A percentile compares a stretch with the other conserved stretches of the same genome.
These are phyloP conservation scores for Gambusia yucatana DNA, from an alignment of 2,797 vertebrate genomes.

Conservation along the genomic window DNA sequence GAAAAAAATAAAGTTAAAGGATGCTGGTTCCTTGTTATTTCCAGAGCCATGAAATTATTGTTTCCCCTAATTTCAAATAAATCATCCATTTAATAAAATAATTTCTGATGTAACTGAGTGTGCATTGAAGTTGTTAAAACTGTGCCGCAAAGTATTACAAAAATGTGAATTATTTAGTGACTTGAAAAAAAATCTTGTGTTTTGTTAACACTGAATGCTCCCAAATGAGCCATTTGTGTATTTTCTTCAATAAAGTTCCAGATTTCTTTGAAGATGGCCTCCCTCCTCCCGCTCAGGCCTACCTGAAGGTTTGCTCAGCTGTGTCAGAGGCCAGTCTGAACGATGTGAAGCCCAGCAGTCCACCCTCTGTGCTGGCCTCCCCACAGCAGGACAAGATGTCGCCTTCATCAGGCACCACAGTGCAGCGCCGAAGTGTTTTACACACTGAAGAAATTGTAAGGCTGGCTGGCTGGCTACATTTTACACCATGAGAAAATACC, in stretches of 20 bases:
- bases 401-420: conserved; percentile 70
- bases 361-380: conserved; percentile 45
- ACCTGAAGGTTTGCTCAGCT: conserved; percentile 81
- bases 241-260: conserved; percentile 51
- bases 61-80: not conserved
- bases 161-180: not conserved
- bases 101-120: not conserved
- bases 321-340: conserved; percentile 74
- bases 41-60: not conserved
- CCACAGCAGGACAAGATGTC: conserved; percentile 49
- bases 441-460: conserved; percentile 83
- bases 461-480: not conserved
- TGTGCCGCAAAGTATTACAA: not conserved
- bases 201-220: not conserved
- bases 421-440: conserved; percentile 80
- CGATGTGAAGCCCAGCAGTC: conserved; percentile 60
- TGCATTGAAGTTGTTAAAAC: not conserved
- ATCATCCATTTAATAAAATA: not conserved
- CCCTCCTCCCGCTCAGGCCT: conserved; percentile 82
- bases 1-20: not conserved
- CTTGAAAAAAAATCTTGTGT: not conserved
- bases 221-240: not conserved
- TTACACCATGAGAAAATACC: not conserved
- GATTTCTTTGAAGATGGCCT: conserved; percentile 83
- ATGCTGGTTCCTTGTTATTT: not conserved